Percentiles rank a stretch among this genome's conserved stretches.
Conservation (phyloP, 2,797 vertebrate species). For the Falco columbarius region DNA sequence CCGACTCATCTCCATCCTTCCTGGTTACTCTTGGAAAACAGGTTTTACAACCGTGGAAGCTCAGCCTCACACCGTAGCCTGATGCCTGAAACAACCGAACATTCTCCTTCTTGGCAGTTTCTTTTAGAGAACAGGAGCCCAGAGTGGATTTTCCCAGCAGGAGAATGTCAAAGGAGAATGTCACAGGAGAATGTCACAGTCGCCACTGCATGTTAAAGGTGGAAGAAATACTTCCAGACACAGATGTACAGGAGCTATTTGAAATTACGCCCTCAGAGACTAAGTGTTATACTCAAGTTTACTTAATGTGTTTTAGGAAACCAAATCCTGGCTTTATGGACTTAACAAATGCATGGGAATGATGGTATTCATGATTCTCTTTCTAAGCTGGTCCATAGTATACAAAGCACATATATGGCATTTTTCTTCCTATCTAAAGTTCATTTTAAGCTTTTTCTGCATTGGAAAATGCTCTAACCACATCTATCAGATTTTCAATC, state of each 20-base stretch:
- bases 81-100: not conserved
- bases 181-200: not conserved
- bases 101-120: not conserved
- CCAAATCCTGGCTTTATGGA: slow-evolving; percentile 35
- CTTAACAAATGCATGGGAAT: slow-evolving; percentile 15
- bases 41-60: not conserved
- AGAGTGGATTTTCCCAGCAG: not conserved
- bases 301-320: slow-evolving; percentile 28
- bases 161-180: not conserved
- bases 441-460: slow-evolving; percentile 64
- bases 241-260: not conserved
- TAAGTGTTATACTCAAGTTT: slow-evolving; percentile 1
- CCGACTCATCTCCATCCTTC: not conserved
- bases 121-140: not conserved
- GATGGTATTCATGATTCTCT: not conserved
- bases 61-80: not conserved
- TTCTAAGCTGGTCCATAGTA: not conserved
- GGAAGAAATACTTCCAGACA: not conserved
- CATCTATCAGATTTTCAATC: slow-evolving; percentile 74
- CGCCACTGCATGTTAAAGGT: accelerated
- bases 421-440: slow-evolving; percentile 64
- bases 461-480: slow-evolving; percentile 22
- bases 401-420: not conserved
- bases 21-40: not conserved
- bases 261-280: slow-evolving; percentile 11